A percentile compares a stretch with the other conserved stretches of the same genome.
Evolutionary conservation across 2,113 vertebrate species (phyloP).

Genomic region (Zosterops hypoxanthus): DNA sequence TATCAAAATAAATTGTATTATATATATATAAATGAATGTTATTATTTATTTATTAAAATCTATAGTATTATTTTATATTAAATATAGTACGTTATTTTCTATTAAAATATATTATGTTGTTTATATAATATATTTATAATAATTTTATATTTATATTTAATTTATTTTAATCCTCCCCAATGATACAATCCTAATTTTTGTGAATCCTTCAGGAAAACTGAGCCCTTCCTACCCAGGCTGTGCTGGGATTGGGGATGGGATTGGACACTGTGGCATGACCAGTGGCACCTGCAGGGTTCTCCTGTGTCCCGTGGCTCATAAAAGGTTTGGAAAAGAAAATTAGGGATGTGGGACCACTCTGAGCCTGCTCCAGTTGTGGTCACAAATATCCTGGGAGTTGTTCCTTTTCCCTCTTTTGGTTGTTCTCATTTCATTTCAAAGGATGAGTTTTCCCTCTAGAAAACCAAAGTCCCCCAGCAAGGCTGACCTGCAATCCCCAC

Average conservation of each 20-base stretch:
- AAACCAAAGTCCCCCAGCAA: not conserved
- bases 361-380: not conserved
- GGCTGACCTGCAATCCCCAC: not conserved
- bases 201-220: not conserved
- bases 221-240: not conserved
- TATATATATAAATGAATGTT: not conserved
- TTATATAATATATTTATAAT: too few relatives aligned
- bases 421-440: not conserved
- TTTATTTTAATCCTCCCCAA: not conserved
- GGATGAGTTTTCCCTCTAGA: not conserved
- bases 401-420: not conserved
- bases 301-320: too few relatives aligned
- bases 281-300: too few relatives aligned
- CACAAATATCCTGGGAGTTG: not conserved
- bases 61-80: too few relatives aligned
- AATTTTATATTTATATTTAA: not conserved
- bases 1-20: not conserved
- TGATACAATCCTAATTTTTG: accelerated
- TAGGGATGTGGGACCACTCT: accelerated
- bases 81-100: too few relatives aligned
- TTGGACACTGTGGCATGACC: too few relatives aligned
- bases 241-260: accelerated
- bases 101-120: too few relatives aligned
- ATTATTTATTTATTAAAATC: too few relatives aligned
- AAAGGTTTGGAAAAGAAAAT: not conserved